These are phyloP conservation scores for Ataeniobius toweri DNA, from an alignment of 2,797 vertebrate species.

Conservation along the genomic window DNA sequence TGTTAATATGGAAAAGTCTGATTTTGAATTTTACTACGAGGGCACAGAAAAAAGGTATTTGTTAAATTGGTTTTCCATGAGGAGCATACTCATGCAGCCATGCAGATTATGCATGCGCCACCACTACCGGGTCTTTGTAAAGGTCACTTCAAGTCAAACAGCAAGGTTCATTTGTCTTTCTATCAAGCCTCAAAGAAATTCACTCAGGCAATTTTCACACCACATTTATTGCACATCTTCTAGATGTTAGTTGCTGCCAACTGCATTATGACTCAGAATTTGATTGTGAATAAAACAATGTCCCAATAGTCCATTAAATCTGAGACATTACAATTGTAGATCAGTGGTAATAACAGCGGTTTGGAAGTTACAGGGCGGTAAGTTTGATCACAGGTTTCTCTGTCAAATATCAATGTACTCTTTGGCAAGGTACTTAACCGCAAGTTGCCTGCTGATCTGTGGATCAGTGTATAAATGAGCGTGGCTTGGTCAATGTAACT, in stretches of 20 bases:
- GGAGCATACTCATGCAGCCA: background rate
- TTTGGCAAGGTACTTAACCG: background rate
- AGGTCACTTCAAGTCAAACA: background rate
- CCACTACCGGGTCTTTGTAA: background rate
- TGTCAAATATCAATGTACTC: background rate
- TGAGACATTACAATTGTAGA: background rate
- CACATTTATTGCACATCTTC: background rate
- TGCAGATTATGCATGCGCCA: background rate
- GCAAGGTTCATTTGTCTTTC: conserved; percentile 1
- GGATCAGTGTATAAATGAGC: background rate
- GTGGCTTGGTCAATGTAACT: background rate
- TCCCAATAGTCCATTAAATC: background rate
- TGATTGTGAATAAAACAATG: background rate
- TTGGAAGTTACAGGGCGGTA: background rate
- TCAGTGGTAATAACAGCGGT: background rate
- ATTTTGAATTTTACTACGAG: background rate
- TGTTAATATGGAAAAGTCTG: background rate
- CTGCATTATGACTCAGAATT: too few species aligned
- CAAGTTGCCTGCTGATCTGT: conserved; percentile 1
- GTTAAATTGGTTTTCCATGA: background rate
- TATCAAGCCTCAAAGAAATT: background rate
- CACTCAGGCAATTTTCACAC: conserved; percentile 8
- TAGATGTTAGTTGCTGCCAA: background rate
- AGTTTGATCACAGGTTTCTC: background rate
- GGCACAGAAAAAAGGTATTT: background rate